Percentiles rank a stretch among this genome's conserved stretches.
These are phyloP conservation scores for Pherbina coryleti DNA, from an alignment of 2,888 invertebrate species.

Conservation along the genomic window DNA sequence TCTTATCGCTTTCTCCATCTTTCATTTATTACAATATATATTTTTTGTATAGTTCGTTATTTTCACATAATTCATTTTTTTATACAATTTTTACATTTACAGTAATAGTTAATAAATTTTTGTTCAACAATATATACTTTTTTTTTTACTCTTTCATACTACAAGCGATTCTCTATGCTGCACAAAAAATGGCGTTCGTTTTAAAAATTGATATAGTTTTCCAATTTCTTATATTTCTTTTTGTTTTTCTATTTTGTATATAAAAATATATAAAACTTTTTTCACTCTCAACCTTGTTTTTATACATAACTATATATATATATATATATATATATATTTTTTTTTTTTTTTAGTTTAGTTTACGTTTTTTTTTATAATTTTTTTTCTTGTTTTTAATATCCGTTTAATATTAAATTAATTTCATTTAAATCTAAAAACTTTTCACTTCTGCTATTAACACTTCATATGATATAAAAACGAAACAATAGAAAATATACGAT, in stretches of 20 bases:
- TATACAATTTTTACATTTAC: slow-evolving; percentile 40
- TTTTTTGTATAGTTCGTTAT: slow-evolving; percentile 27
- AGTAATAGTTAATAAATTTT: slow-evolving; percentile 32
- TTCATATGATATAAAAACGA: slow-evolving; percentile 15
- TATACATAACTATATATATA: slow-evolving; percentile 38
- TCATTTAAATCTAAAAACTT: slow-evolving; percentile 30
- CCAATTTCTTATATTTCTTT: slow-evolving; percentile 16
- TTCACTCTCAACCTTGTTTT: slow-evolving; percentile 22
- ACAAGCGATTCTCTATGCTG: slow-evolving; percentile 28
- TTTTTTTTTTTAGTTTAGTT: slow-evolving; percentile 3
- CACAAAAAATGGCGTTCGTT: slow-evolving; percentile 41
- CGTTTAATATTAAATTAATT: slow-evolving; percentile 29
- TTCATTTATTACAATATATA: slow-evolving; percentile 25
- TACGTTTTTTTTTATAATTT: slow-evolving; percentile 16
- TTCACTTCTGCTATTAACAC: slow-evolving; percentile 27
- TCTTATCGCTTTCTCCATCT: slow-evolving; percentile 26
- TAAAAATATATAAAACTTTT: slow-evolving; percentile 42
- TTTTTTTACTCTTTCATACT: slow-evolving; percentile 22
- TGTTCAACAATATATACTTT: slow-evolving; percentile 29
- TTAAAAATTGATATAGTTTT: slow-evolving; percentile 33
- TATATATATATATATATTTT: slow-evolving; percentile 35
- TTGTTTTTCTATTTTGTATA: slow-evolving; percentile 34
- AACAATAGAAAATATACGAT: slow-evolving; percentile 20
- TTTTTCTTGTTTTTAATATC: slow-evolving; percentile 13
- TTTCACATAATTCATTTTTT: slow-evolving; percentile 7